phyloP scores from a whole-genome alignment of 2,888 invertebrate species.

The Drosophila paracracens region DNA sequence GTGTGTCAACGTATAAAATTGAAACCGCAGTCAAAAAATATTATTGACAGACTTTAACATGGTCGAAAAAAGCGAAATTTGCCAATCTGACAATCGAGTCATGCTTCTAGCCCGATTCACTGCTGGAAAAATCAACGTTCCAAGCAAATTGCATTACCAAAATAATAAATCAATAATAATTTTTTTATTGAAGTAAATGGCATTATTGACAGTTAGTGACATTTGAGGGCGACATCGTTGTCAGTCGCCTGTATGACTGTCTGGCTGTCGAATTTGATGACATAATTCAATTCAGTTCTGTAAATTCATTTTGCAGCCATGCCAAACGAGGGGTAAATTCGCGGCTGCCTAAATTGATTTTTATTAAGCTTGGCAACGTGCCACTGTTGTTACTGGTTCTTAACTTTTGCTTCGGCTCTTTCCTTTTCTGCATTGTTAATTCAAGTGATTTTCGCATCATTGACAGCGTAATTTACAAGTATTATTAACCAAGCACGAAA shows the following conservation, averaged over 20 bases:
- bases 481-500: slow-evolving; percentile 15
- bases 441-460: slow-evolving; percentile 55
- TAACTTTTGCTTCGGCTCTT: not conserved
- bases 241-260: slow-evolving; percentile 35
- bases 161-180: slow-evolving; percentile 76
- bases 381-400: slow-evolving; percentile 7
- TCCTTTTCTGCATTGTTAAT: slow-evolving; percentile 47
- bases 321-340: slow-evolving; percentile 18
- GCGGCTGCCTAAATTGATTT: slow-evolving; percentile 57
- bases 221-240: slow-evolving; percentile 13
- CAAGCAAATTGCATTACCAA: slow-evolving; percentile 70
- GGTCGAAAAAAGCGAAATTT: slow-evolving; percentile 5
- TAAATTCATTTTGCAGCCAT: slow-evolving; percentile 61
- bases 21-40: not conserved
- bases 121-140: slow-evolving; percentile 4
- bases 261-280: slow-evolving; percentile 53
- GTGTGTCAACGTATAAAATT: not conserved
- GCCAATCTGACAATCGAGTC: slow-evolving; percentile 13
- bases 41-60: slow-evolving; percentile 22
- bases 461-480: slow-evolving; percentile 32
- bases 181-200: slow-evolving; percentile 64
- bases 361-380: slow-evolving; percentile 33
- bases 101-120: slow-evolving; percentile 8
- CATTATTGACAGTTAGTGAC: slow-evolving; percentile 61
- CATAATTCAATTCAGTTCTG: slow-evolving; percentile 71